phyloP scores from a whole-genome alignment of 2,888 invertebrate species.

The Dryobotodes eremita region DNA sequence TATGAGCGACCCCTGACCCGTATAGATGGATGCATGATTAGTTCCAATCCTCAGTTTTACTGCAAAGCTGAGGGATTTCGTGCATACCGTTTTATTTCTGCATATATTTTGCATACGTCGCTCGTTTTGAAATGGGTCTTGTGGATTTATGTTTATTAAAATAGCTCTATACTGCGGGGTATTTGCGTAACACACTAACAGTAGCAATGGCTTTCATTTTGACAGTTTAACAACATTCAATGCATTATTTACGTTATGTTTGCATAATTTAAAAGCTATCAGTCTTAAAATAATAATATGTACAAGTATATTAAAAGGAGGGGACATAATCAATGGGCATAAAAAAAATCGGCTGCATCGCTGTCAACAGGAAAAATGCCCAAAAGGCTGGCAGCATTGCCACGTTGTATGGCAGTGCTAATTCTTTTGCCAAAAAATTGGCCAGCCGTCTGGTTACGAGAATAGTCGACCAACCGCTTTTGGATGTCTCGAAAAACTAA shows the following conservation, averaged over 20 bases:
- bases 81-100: slow-evolving; percentile 54
- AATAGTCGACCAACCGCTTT: not conserved
- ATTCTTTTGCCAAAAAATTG: not conserved
- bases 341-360: not conserved
- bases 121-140: slow-evolving; percentile 27
- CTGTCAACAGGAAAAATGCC: not conserved
- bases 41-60: slow-evolving; percentile 74
- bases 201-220: not conserved
- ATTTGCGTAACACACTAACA: not conserved
- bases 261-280: no score
- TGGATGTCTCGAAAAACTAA: not conserved
- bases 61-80: slow-evolving; percentile 56
- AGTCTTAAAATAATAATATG: no score
- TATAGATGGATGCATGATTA: slow-evolving; percentile 86
- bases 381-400: not conserved
- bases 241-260: not conserved
- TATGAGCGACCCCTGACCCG: slow-evolving; percentile 85
- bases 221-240: no score
- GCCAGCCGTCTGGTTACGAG: not conserved
- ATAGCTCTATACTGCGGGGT: not conserved
- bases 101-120: slow-evolving; percentile 54
- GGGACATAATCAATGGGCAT: not conserved
- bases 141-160: slow-evolving; percentile 45
- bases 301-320: not conserved
- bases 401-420: not conserved